Conservation (phyloP, 2,888 invertebrate genomes). For the Hylaea fasciaria region DNA sequence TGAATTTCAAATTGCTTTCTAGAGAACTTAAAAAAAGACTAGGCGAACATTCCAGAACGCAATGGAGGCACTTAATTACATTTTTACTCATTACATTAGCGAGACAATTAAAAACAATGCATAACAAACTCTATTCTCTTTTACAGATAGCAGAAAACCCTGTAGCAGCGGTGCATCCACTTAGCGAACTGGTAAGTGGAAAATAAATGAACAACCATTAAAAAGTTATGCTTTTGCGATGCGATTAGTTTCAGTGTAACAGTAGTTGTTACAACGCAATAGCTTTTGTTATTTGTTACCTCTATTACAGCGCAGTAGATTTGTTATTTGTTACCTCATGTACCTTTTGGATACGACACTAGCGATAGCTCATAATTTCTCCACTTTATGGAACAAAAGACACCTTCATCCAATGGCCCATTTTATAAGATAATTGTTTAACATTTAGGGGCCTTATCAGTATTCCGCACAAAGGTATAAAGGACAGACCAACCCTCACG, state of each 20-base stretch:
- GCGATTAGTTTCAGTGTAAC: no score
- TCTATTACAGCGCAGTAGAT: no score
- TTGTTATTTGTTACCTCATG: no score
- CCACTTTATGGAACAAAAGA: background rate
- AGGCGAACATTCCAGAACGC: constrained; percentile 27
- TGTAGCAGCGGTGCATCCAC: background rate
- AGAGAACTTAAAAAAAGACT: constrained; percentile 27
- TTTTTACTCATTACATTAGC: constrained; percentile 30
- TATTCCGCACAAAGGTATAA: constrained; percentile 31
- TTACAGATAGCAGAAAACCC: constrained; percentile 6
- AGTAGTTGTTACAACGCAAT: no score
- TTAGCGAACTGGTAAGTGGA: constrained; percentile 31
- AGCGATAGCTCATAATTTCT: no score
- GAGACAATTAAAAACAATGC: background rate
- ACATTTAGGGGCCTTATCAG: constrained; percentile 31
- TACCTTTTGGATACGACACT: no score
- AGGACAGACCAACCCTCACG: constrained; percentile 29
- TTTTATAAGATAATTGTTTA: constrained; percentile 24
- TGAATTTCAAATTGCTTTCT: constrained; percentile 25
- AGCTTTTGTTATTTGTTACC: no score
- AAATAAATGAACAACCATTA: constrained; percentile 49
- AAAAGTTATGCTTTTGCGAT: constrained; percentile 48
- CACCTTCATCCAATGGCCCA: background rate
- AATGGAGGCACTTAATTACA: constrained; percentile 36
- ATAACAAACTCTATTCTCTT: constrained; percentile 6